phyloP scores from a whole-genome alignment of 2,113 vertebrate species.

The Opisthocomus hoazin region DNA sequence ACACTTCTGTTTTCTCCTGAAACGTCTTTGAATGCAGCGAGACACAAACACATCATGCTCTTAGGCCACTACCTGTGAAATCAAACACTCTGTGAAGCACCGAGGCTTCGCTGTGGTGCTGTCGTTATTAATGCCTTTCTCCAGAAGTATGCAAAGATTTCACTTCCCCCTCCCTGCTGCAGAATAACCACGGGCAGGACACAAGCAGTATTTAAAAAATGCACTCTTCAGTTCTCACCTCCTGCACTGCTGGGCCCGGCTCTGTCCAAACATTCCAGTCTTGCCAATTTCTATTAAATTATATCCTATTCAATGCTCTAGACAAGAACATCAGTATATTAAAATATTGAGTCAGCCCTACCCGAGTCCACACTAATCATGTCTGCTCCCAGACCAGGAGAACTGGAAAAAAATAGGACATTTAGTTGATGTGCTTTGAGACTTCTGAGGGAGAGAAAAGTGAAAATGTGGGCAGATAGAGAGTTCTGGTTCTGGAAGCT shows the following conservation, averaged over 20 bases:
- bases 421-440: neutral
- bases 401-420: neutral
- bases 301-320: neutral
- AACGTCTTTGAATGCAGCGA: neutral
- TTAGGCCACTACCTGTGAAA: neutral
- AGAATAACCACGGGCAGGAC: neutral
- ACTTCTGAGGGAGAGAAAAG: neutral
- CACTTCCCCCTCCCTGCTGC: neutral
- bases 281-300: neutral
- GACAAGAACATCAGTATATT: conserved; percentile 7
- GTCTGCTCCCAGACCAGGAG: neutral
- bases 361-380: neutral
- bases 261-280: neutral
- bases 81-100: neutral
- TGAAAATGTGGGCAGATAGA: neutral
- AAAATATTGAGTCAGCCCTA: neutral
- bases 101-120: neutral
- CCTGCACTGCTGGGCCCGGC: neutral
- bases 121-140: neutral
- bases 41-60: neutral
- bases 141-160: neutral
- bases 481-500: neutral
- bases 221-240: neutral
- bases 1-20: neutral
- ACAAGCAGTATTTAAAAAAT: neutral